Evolutionary conservation across 2,888 invertebrate genomes (phyloP).

Genomic region (Drosophila recens): DNA sequence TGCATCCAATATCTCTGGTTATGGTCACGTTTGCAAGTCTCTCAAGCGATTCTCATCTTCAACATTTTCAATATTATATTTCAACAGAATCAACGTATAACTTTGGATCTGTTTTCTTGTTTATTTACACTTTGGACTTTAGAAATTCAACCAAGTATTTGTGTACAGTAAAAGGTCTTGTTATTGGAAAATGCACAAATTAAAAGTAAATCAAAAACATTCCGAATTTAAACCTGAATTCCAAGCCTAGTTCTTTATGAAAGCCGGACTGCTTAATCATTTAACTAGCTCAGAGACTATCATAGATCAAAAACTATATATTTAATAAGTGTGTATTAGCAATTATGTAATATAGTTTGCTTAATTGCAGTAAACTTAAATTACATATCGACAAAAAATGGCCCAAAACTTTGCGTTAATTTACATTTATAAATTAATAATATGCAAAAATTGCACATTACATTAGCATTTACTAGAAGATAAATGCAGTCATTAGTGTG

Average conservation of each 20-base stretch:
- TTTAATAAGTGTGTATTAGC: no score
- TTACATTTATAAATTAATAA: background rate
- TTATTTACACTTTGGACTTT: background rate
- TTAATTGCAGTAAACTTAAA: no score
- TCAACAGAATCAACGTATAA: conserved; percentile 23
- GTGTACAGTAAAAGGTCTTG: background rate
- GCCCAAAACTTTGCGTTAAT: no score
- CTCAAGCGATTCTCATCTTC: background rate
- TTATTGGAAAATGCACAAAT: no score
- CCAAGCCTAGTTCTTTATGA: no score
- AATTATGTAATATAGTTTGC: no score
- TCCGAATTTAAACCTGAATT: background rate
- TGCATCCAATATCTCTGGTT: conserved; percentile 14
- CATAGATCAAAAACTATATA: no score
- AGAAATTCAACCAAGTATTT: background rate
- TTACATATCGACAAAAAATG: no score
- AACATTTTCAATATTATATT: conserved; percentile 20
- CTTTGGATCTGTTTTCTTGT: conserved; percentile 2
- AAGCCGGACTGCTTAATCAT: no score
- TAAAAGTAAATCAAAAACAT: background rate
- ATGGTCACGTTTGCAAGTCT: conserved; percentile 28
- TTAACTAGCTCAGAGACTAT: no score
- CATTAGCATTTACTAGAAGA: background rate
- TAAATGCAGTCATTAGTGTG: background rate
- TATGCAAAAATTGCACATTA: background rate